Conservation (phyloP, 2,113 vertebrate species). For the Physeter macrocephalus region DNA sequence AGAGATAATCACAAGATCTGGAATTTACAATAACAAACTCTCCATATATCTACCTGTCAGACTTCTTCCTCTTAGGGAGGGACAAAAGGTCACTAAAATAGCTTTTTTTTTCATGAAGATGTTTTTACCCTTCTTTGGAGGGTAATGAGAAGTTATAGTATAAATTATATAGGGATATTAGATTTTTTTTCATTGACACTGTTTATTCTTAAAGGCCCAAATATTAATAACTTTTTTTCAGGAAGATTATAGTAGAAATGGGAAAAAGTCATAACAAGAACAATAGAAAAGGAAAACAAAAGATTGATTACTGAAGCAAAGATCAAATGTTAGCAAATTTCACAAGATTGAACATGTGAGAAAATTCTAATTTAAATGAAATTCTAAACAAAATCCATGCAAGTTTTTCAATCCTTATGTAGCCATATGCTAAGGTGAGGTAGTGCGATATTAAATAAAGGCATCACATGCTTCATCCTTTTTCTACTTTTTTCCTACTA, state of each 20-base stretch:
- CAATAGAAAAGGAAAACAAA: neutral
- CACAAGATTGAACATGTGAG: neutral
- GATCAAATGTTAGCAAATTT: neutral
- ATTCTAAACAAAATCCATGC: neutral
- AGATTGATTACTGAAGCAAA: neutral
- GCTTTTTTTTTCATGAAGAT: constrained; percentile 86
- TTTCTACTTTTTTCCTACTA: neutral
- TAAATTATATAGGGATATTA: constrained; percentile 78
- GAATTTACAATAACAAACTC: constrained; percentile 98
- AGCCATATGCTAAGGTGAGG: neutral
- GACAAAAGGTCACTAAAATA: constrained; percentile 92
- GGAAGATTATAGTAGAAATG: neutral
- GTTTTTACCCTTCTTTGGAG: constrained; percentile 66
- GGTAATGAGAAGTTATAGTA: constrained; percentile 74
- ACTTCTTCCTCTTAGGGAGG: constrained; percentile 90
- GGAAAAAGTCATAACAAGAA: neutral
- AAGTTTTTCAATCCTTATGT: neutral
- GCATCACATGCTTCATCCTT: neutral
- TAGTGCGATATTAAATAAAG: neutral
- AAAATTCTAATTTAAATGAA: neutral
- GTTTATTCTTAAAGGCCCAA: constrained; percentile 6
- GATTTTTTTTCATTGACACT: neutral
- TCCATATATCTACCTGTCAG: constrained; percentile 99
- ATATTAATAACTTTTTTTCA: neutral
- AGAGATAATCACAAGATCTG: constrained; percentile 98